These are phyloP conservation scores for Orthosia gothica DNA, from an alignment of 2,888 invertebrate genomes.

Conservation along the genomic window DNA sequence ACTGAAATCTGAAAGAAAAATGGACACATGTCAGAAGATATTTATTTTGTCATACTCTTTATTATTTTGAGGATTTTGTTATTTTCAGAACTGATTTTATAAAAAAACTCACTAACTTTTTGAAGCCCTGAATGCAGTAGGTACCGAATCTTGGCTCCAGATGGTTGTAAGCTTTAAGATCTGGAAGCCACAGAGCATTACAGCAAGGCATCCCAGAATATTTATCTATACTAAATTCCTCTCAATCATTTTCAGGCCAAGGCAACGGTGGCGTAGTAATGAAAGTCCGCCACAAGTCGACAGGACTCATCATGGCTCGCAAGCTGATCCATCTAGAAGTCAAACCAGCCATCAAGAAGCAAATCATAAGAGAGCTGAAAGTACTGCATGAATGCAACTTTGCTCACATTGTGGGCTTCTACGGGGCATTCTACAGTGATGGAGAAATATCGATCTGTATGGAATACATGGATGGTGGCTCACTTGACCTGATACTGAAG, in stretches of 20 bases:
- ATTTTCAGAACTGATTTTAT: too few relatives aligned
- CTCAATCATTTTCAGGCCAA: constrained; percentile 91
- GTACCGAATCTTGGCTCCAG: too few relatives aligned
- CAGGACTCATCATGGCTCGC: constrained; percentile 99
- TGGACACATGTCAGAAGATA: too few relatives aligned
- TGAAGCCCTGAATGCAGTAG: too few relatives aligned
- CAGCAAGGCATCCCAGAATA: not conserved
- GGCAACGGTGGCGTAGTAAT: constrained; percentile 99
- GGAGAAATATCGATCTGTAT: constrained; percentile 99
- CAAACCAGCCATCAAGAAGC: constrained; percentile 99
- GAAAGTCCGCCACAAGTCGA: constrained; percentile 99
- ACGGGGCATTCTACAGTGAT: constrained; percentile 99
- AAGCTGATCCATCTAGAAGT: constrained; percentile 99
- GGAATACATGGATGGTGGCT: constrained; percentile 99
- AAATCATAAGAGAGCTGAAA: constrained; percentile 99
- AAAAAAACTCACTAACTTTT: too few relatives aligned
- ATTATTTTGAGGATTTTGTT: too few relatives aligned
- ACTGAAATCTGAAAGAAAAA: too few relatives aligned
- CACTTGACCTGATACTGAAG: constrained; percentile 98
- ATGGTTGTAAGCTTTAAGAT: not conserved
- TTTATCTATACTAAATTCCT: too few relatives aligned
- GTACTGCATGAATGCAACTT: constrained; percentile 99
- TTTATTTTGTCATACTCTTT: too few relatives aligned
- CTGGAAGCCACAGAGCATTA: not conserved
- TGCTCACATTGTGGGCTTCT: constrained; percentile 99